Evolutionary conservation across 2,113 vertebrate species (phyloP).

Genomic region (Vanacampus margaritifer): DNA sequence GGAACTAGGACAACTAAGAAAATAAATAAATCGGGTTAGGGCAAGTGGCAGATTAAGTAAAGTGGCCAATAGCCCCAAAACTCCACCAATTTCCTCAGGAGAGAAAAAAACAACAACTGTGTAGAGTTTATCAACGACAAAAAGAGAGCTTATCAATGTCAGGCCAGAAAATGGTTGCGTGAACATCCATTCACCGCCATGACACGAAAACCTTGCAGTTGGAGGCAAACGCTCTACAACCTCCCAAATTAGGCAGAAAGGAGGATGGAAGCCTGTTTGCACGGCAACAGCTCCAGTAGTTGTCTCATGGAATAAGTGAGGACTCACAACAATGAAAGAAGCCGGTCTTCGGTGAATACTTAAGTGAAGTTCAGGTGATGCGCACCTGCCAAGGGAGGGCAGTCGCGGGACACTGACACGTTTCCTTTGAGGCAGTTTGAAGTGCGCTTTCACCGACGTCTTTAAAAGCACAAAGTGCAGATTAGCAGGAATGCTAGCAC

Average conservation of each 20-base stretch:
- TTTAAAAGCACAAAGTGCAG: neutral
- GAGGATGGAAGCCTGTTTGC: neutral
- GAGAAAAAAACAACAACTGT: constrained; percentile 4
- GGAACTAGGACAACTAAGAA: no score
- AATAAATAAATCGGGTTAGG: no score
- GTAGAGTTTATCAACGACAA: neutral
- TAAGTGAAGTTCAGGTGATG: constrained; percentile 22
- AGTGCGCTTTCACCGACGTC: constrained; percentile 4
- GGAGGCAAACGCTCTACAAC: neutral
- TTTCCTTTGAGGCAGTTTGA: neutral
- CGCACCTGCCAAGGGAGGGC: constrained; percentile 43
- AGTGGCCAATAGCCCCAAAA: constrained; percentile 18
- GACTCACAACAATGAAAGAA: constrained; percentile 25
- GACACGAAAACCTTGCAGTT: neutral
- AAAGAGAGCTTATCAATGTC: neutral
- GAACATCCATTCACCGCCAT: constrained; percentile 3
- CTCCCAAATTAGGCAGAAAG: neutral
- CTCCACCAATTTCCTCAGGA: neutral
- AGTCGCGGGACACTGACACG: constrained; percentile 41
- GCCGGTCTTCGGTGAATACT: neutral
- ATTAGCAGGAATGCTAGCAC: neutral
- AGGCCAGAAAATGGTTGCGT: neutral
- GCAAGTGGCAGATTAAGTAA: no score
- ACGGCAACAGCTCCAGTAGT: constrained; percentile 1
- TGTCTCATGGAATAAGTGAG: constrained; percentile 37